These are phyloP conservation scores for Colletes collaris DNA, from an alignment of 2,888 invertebrate genomes.

Conservation along the genomic window DNA sequence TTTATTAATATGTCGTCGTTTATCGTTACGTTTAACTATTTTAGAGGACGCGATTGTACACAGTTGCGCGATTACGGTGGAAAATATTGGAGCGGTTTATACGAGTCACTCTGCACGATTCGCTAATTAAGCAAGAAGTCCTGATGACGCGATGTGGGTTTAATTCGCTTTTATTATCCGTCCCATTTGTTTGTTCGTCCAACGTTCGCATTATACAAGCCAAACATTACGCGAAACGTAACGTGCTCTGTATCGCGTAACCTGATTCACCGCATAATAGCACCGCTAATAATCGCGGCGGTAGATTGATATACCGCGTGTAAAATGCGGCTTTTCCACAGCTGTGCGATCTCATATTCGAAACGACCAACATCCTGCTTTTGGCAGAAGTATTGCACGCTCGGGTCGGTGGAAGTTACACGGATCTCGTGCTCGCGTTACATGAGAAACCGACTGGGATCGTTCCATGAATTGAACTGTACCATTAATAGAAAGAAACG, in stretches of 20 bases:
- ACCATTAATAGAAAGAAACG: no score
- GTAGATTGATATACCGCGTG: slow-evolving; percentile 3
- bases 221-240: slow-evolving; percentile 27
- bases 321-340: background rate
- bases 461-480: no score
- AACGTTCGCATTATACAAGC: slow-evolving; percentile 14
- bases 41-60: no score
- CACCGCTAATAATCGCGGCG: background rate
- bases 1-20: no score
- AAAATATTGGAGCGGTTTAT: no score
- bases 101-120: background rate
- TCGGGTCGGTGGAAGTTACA: no score
- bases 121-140: slow-evolving; percentile 18
- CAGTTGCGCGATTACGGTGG: no score
- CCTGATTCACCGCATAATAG: slow-evolving; percentile 9
- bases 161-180: background rate
- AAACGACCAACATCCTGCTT: background rate
- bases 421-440: no score
- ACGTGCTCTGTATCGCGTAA: slow-evolving; percentile 7
- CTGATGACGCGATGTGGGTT: background rate
- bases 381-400: background rate
- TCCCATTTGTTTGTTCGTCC: slow-evolving; percentile 6
- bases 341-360: background rate
- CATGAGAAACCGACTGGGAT: no score
- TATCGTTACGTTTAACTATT: no score